These are phyloP conservation scores for Artemia franciscana DNA, from an alignment of 1,140 invertebrate genomes.

Conservation along the genomic window DNA sequence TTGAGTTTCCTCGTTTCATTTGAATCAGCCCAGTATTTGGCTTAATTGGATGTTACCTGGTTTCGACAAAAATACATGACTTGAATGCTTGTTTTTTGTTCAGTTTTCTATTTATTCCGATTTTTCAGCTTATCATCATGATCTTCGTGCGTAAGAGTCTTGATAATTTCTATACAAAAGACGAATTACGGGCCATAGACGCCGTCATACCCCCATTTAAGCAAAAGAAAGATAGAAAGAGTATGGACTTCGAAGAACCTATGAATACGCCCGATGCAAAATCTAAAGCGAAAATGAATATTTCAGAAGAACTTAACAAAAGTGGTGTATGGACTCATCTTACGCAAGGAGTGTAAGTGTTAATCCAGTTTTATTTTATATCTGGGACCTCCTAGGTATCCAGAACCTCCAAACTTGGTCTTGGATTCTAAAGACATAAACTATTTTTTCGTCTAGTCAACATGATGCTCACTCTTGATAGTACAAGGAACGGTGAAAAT, in stretches of 20 bases:
- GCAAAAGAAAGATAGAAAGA: constrained; percentile 45
- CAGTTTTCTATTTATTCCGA: constrained; percentile 7
- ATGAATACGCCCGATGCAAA: constrained; percentile 48
- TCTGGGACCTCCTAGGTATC: no score
- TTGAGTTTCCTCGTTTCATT: neutral
- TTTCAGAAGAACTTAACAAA: constrained; percentile 77
- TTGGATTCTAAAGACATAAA: no score
- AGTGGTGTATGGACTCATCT: constrained; percentile 50
- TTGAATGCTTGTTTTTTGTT: neutral
- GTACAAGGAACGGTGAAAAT: no score
- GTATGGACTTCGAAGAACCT: constrained; percentile 21
- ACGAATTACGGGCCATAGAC: constrained; percentile 87
- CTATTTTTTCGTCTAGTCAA: no score
- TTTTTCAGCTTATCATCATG: constrained; percentile 71
- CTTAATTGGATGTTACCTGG: no score
- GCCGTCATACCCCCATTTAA: constrained; percentile 89
- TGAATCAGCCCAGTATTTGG: no score
- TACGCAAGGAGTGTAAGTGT: neutral
- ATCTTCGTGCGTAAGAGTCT: constrained; percentile 81
- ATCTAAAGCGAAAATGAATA: constrained; percentile 86
- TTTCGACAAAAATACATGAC: neutral
- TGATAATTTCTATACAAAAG: constrained; percentile 71
- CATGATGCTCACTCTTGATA: no score
- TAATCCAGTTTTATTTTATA: no score
- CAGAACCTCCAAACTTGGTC: no score